Evolutionary conservation across 2,113 vertebrate genomes (phyloP).

Genomic region (Bos javanicus): DNA sequence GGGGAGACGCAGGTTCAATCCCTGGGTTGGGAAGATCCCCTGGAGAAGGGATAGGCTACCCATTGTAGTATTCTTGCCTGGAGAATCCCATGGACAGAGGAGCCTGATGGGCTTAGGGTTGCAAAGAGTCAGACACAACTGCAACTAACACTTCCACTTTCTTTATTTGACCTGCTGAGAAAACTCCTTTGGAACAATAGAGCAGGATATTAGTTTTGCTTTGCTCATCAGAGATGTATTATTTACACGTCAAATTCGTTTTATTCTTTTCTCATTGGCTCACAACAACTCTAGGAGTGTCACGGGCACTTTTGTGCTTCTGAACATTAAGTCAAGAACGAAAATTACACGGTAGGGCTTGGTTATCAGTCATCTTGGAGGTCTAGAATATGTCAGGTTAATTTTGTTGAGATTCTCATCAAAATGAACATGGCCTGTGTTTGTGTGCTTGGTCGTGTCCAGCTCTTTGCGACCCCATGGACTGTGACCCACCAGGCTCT

Average conservation of each 20-base stretch:
- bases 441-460: neutral
- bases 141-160: neutral
- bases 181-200: neutral
- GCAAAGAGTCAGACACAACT: accelerated
- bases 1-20: neutral
- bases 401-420: neutral
- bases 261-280: neutral
- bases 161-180: neutral
- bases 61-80: neutral
- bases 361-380: neutral
- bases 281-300: accelerated
- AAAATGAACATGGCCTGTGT: neutral
- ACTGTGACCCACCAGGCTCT: neutral
- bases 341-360: neutral
- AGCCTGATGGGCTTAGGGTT: neutral
- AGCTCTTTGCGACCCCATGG: neutral
- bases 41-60: neutral
- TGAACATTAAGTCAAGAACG: too few species aligned
- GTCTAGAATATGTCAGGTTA: neutral
- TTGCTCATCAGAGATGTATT: accelerated
- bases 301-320: accelerated
- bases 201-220: accelerated
- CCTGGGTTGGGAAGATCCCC: neutral
- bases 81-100: neutral
- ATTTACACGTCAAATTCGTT: too few species aligned